phyloP scores from a whole-genome alignment of 2,113 vertebrate species.

The Pardalotus punctatus region DNA sequence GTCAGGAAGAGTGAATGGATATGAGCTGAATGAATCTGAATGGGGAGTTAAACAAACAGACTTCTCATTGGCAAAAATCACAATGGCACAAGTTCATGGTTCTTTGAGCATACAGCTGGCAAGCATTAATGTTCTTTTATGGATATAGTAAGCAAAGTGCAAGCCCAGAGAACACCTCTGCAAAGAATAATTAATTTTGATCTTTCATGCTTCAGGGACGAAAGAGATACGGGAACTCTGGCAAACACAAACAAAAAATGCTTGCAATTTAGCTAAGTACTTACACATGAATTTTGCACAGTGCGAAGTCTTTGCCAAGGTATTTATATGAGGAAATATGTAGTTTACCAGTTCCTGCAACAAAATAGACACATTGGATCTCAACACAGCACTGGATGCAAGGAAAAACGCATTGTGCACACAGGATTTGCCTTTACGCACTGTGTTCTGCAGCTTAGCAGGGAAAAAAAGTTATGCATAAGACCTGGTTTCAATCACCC shows the following conservation, averaged over 20 bases:
- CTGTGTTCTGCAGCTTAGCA: background rate
- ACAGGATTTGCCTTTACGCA: background rate
- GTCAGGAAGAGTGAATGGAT: background rate
- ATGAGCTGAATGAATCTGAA: background rate
- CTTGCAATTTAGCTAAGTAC: background rate
- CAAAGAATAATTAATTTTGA: background rate
- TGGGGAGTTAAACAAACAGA: background rate
- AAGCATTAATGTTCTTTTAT: background rate
- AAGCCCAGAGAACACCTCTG: background rate
- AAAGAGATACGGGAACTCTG: background rate
- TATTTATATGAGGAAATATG: background rate
- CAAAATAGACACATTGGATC: background rate
- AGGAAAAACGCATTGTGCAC: background rate
- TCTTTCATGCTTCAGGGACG: background rate
- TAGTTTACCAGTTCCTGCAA: background rate
- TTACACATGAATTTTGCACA: background rate
- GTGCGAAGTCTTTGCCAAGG: background rate
- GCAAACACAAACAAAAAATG: background rate
- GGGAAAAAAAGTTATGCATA: rapidly evolving
- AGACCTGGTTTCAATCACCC: background rate
- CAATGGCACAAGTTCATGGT: background rate
- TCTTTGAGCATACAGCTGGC: background rate
- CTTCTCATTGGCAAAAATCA: background rate
- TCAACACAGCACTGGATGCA: background rate
- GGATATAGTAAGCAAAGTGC: background rate